phyloP scores from a whole-genome alignment of 2,797 vertebrate species.

The Brachymystax lenok region DNA sequence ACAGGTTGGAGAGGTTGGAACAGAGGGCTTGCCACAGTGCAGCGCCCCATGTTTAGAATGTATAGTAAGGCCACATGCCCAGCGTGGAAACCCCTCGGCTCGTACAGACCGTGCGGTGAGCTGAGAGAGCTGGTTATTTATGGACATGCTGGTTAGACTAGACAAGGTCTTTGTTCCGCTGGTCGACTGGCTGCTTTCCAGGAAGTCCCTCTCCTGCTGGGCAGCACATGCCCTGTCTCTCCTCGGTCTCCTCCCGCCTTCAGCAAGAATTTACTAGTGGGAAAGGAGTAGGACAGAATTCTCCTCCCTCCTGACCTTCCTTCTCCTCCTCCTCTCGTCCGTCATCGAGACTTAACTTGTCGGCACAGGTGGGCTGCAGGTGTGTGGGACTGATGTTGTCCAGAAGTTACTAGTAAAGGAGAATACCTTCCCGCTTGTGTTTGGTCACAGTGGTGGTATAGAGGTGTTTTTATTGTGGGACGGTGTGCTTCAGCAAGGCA shows the following conservation, averaged over 20 bases:
- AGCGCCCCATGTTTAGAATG: no score
- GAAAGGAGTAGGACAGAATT: constrained; percentile 19
- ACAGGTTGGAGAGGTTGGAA: no score
- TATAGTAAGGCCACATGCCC: no score
- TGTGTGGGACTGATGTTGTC: constrained; percentile 24
- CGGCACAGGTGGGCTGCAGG: constrained; percentile 24
- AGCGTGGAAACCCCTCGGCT: no score
- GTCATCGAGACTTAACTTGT: constrained; percentile 17
- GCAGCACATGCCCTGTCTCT: constrained; percentile 4
- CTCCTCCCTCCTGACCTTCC: constrained; percentile 14
- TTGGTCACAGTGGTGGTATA: no score
- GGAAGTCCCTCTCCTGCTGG: background rate
- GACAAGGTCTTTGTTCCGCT: background rate
- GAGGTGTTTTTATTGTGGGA: no score
- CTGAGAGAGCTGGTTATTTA: background rate
- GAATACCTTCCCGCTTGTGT: background rate
- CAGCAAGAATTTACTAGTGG: constrained; percentile 18
- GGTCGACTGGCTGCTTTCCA: background rate
- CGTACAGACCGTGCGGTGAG: background rate
- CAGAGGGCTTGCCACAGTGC: no score
- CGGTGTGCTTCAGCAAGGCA: no score
- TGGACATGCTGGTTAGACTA: background rate
- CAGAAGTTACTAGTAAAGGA: background rate
- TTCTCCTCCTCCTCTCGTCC: background rate
- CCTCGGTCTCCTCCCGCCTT: background rate